These are phyloP conservation scores for Eumeta japonica DNA, from an alignment of 1,140 invertebrate species.

Conservation along the genomic window DNA sequence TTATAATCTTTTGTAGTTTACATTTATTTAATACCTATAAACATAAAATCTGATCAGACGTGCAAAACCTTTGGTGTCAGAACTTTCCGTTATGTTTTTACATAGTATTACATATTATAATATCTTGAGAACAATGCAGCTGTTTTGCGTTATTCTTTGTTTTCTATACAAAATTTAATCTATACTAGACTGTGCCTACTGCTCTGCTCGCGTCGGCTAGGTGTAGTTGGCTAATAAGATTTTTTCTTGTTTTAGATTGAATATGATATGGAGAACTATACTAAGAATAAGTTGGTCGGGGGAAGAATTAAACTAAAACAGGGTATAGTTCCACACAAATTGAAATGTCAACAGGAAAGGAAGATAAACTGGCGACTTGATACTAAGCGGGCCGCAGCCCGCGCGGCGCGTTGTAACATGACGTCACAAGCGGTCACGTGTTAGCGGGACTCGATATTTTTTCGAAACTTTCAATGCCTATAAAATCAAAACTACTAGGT, in stretches of 20 bases:
- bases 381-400: no score
- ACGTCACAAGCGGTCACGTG: no score
- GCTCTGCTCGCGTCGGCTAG: conserved; percentile 3
- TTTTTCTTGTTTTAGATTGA: conserved; percentile 27
- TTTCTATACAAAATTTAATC: conserved; percentile 3
- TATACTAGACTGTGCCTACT: conserved; percentile 1
- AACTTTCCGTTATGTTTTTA: conserved; percentile 8
- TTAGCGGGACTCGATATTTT: no score
- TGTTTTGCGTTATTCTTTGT: conserved; percentile 3
- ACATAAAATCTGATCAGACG: conserved; percentile 5
- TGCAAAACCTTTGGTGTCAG: conserved; percentile 8
- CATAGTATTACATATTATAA: conserved; percentile 3
- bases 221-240: conserved; percentile 9
- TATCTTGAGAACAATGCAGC: conserved; percentile 3
- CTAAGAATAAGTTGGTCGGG: conserved; percentile 24
- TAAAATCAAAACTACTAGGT: no score
- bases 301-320: conserved; percentile 25
- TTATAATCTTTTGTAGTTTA: conserved; percentile 9
- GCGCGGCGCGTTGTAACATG: no score
- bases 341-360: conserved; percentile 26
- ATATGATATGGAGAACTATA: conserved; percentile 36
- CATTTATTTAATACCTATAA: conserved; percentile 8
- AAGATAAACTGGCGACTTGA: no score
- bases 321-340: conserved; percentile 27
- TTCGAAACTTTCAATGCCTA: no score